A percentile compares a stretch with the other conserved stretches of the same genome.
These are phyloP conservation scores for Smithornis capensis DNA, from an alignment of 2,113 vertebrate species.

Conservation along the genomic window DNA sequence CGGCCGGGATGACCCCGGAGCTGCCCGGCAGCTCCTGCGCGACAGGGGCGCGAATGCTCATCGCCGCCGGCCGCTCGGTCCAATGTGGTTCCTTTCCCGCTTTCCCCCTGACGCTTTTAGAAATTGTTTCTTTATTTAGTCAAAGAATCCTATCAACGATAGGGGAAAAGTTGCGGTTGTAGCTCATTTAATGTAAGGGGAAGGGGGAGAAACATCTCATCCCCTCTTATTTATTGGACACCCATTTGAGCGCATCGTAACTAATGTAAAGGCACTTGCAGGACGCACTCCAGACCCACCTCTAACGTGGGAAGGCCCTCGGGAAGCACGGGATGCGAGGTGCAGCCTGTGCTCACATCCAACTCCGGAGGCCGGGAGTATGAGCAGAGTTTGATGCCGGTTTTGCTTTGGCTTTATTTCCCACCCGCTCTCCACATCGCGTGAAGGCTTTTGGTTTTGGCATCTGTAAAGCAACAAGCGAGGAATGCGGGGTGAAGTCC, in stretches of 20 bases:
- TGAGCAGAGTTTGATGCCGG: neutral
- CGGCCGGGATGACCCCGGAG: neutral
- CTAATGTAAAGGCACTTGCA: neutral
- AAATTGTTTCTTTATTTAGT: slow-evolving; percentile 10
- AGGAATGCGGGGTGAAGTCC: neutral
- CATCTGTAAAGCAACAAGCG: neutral
- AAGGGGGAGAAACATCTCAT: neutral
- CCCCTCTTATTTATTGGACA: neutral
- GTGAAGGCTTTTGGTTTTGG: neutral
- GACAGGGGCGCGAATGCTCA: neutral
- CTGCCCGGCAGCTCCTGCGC: neutral
- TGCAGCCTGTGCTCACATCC: neutral
- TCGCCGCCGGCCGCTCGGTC: neutral
- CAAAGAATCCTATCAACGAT: neutral
- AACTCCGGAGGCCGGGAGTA: neutral
- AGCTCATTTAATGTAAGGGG: neutral
- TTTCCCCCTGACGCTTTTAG: neutral
- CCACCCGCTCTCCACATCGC: neutral
- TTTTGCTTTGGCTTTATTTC: neutral
- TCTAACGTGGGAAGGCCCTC: neutral
- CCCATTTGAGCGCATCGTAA: neutral
- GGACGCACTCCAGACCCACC: neutral
- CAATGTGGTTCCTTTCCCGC: neutral
- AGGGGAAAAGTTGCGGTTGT: neutral
- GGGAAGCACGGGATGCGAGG: neutral